Conservation (phyloP, 1,140 invertebrate species). For the Drosophila kepulauana region DNA sequence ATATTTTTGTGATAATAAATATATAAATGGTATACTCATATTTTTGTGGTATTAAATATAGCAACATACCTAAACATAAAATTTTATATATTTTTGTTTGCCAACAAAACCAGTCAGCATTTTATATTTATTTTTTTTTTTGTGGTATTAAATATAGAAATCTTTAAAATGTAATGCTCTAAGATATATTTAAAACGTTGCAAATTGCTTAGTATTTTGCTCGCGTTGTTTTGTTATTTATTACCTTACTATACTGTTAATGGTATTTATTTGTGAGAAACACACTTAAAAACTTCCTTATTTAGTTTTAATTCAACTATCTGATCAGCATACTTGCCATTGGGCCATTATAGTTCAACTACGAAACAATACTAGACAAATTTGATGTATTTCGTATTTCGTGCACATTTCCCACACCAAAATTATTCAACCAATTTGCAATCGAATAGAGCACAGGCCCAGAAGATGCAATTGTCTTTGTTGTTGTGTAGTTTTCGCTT, state of each 20-base stretch:
- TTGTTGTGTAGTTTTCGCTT: constrained; percentile 7
- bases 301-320: background rate
- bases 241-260: background rate
- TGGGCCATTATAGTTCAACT: constrained; percentile 23
- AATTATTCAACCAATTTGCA: constrained; percentile 43
- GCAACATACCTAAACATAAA: no score
- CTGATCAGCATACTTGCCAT: constrained; percentile 29
- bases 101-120: no score
- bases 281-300: background rate
- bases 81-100: no score
- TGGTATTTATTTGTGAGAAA: background rate
- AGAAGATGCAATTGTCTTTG: constrained; percentile 55
- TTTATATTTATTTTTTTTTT: no score
- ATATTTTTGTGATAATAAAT: no score
- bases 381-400: constrained; percentile 34
- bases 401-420: constrained; percentile 64
- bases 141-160: no score
- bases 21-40: no score
- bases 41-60: no score
- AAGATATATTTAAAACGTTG: no score
- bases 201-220: no score
- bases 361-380: constrained; percentile 11
- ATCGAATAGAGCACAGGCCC: constrained; percentile 30
- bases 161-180: no score
- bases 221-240: background rate